Evolutionary conservation across 2,888 invertebrate genomes (phyloP).

Genomic region (Blera fallax): DNA sequence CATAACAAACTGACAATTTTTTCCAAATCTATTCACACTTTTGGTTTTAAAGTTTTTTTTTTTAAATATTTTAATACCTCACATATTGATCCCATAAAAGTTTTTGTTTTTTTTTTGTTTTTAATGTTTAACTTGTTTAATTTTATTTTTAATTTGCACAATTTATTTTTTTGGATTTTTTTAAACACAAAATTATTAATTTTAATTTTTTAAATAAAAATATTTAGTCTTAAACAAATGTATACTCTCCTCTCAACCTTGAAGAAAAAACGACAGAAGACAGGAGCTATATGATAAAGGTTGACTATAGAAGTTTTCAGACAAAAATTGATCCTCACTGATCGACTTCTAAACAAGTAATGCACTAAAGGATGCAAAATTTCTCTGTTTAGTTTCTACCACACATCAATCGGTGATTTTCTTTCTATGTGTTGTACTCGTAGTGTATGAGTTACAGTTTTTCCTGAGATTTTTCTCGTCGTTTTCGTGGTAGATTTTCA

Average conservation of each 20-base stretch:
- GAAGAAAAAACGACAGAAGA: neutral
- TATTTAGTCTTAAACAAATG: conserved; percentile 25
- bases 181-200: neutral
- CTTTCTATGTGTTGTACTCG: conserved; percentile 45
- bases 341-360: conserved; percentile 81
- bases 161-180: neutral
- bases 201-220: neutral
- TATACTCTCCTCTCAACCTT: conserved; percentile 51
- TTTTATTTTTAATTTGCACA: conserved; percentile 7
- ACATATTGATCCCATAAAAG: conserved; percentile 13
- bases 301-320: conserved; percentile 30
- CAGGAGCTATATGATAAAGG: too few relatives aligned
- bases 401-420: conserved; percentile 39
- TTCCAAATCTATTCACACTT: neutral
- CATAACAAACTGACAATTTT: conserved; percentile 31
- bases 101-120: neutral
- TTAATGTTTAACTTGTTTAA: neutral
- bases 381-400: conserved; percentile 78
- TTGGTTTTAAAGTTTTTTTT: neutral
- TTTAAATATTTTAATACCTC: conserved; percentile 39
- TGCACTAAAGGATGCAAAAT: conserved; percentile 82
- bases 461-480: conserved; percentile 20
- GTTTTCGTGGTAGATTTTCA: conserved; percentile 25
- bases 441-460: conserved; percentile 32
- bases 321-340: conserved; percentile 78